Evolutionary conservation across 1,140 invertebrate species (phyloP).

Genomic region (Neotoxoptera formosana): DNA sequence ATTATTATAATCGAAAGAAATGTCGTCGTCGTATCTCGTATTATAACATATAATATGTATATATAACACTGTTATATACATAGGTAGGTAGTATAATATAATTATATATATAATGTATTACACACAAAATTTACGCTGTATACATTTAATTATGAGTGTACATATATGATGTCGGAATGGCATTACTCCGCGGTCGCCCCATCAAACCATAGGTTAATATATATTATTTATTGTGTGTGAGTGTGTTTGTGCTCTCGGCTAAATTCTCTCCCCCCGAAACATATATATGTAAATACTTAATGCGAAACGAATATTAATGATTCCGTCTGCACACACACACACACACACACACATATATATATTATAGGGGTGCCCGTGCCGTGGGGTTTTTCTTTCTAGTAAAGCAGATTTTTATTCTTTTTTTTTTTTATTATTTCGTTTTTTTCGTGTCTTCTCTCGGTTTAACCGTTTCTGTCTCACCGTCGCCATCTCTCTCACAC

Average conservation of each 20-base stretch:
- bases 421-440: neutral
- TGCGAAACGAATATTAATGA: constrained; percentile 29
- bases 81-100: neutral
- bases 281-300: neutral
- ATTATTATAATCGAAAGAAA: constrained; percentile 23
- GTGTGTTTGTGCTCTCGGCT: neutral
- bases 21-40: neutral
- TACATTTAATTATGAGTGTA: neutral
- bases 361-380: neutral
- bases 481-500: neutral
- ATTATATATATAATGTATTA: neutral
- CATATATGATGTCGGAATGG: neutral
- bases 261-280: neutral
- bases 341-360: neutral
- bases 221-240: neutral
- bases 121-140: neutral
- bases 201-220: neutral
- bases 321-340: neutral
- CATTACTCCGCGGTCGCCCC: neutral
- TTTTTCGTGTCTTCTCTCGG: neutral
- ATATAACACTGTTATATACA: neutral
- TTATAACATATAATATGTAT: neutral
- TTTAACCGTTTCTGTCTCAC: neutral
- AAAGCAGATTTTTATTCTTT: neutral
- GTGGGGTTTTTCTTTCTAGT: neutral